Evolutionary conservation across 2,888 invertebrate genomes (phyloP), one percentile per base, ranked within the genome.

Genomic region (Drosophila conformis): DNA sequence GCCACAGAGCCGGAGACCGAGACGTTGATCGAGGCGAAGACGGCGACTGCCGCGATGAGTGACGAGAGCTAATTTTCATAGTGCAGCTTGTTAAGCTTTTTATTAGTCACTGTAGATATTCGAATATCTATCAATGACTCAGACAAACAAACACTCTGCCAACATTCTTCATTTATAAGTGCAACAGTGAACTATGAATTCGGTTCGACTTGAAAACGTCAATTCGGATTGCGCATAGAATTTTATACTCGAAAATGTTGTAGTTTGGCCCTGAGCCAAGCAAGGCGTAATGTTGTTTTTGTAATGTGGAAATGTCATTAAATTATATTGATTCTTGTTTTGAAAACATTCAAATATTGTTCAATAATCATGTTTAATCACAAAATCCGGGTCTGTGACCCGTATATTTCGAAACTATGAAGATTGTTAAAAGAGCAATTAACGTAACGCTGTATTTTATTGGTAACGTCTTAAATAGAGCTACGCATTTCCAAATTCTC

Each of bases 281-380:
- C 48, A 63, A 11, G 36, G 40, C 48, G 49, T 61, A 48, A 58
- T 27, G 40, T 54, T 54, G 42, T 42, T 42, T 21, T 6, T 21
- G 13, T 46, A 42, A 69, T 67, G 62, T 73, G 61, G n/a, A 70
- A 63, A 51, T 59, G 64, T 54, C 76, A 53, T 76, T 72, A 69
- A 77, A 53, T 29, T 46, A 13, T 46, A 11, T 36, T 25, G 48
- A 25, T 35, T 42, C 42, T 36, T 11, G 18, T 15, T 36, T 25
- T 27, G 21, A 13, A 46, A 31, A 35, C 7, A 21, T 31, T 31
- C 8, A 15, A 21, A 33, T 21, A 25, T 29, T n/a, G 25, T 48
- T 35, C 25, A 6, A 10, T n/a, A 1, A 49, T 54, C 40, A 61
- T 56, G 56, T 36, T 48, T 11, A 48, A 72, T 58, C 53, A 27